Base-by-base conservation (phyloP, 2,113 vertebrate genomes). In the Sclerurus mexicanus region DNA sequence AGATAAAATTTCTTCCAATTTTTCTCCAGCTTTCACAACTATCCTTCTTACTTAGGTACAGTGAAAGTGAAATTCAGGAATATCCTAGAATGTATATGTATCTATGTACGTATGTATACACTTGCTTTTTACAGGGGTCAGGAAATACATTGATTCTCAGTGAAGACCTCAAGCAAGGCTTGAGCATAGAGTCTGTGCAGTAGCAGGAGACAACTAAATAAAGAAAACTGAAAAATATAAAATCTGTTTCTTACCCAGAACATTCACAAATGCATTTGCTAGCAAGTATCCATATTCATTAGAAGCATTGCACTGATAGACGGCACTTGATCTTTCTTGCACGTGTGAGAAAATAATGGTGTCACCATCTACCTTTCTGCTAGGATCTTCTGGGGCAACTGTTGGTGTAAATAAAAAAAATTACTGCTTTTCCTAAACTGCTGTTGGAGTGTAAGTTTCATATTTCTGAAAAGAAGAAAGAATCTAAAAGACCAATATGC, bases 301-400 rank as follows among this genome's bases (percentile, higher is more conserved):
- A 82, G 99, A 99, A 63, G 99, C 98, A 58, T 99, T 99, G 95
- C 99, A 99, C 95, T 99, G 99, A 96, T 99, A 99, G 27, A 99
- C 99, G 0, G 99, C 98, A 64, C 99, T 99, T 82, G 99, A 99
- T 12, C 98, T 98, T 44, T 98, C 98, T 97, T 99, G 99, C 47
- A 99, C 98, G 7, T 98, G 98, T 14, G 98, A 98, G 97, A 99
- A 99, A 80, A 99, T 99, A 93, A 99, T 98, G 64, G 98, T 99
- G 97, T 99, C 99, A 3, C 98, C 98, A 85, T 99, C 99, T 73
- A 99, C 98, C 76, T 96, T 99, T 87, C 99, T 98, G 97, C 99
- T 99, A 40, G 98, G 96, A 86, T 99, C 99, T 89, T 97, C 95
- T 4, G 99, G 98, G n/a, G 98, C 98, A 98, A 99, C 99, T 99